Conservation (phyloP, 2,113 vertebrate species). For the mouse (Mus musculus) region DNA sequence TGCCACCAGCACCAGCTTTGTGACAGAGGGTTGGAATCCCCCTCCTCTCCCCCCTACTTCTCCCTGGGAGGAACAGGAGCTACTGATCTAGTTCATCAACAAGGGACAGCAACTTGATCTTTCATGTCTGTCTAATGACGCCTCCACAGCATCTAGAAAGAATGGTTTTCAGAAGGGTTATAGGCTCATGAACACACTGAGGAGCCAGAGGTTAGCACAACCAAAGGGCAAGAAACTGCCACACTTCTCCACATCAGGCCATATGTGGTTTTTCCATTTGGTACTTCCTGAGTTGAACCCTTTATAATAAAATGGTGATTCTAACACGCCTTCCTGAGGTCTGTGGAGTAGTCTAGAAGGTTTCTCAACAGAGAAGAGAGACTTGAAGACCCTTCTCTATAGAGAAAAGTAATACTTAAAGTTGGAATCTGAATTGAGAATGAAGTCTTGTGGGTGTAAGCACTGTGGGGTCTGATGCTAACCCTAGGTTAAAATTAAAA, state of each 20-base stretch:
- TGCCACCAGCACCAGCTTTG: not conserved
- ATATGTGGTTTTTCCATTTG: not conserved
- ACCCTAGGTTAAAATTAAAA: not conserved
- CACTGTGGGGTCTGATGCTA: not conserved
- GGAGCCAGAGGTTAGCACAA: not conserved
- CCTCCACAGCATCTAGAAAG: not conserved
- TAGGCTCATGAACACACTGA: not conserved
- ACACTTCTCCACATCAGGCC: not conserved
- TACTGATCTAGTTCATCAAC: not conserved
- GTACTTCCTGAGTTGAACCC: not conserved
- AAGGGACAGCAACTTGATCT: not conserved
- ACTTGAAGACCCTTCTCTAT: not conserved
- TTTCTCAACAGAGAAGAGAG: not conserved
- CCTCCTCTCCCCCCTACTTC: rapidly evolving
- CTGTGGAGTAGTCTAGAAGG: not conserved
- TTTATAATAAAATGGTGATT: not conserved
- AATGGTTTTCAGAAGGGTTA: not conserved
- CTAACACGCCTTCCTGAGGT: not conserved
- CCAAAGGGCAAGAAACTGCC: not conserved
- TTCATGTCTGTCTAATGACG: not conserved
- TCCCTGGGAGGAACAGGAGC: not conserved
- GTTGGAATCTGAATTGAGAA: not conserved
- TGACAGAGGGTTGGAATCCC: too few relatives aligned
- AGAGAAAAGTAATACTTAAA: not conserved
- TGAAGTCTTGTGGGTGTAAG: not conserved